phyloP scores from a whole-genome alignment of 2,113 vertebrate species.

The Nannospalax galili region DNA sequence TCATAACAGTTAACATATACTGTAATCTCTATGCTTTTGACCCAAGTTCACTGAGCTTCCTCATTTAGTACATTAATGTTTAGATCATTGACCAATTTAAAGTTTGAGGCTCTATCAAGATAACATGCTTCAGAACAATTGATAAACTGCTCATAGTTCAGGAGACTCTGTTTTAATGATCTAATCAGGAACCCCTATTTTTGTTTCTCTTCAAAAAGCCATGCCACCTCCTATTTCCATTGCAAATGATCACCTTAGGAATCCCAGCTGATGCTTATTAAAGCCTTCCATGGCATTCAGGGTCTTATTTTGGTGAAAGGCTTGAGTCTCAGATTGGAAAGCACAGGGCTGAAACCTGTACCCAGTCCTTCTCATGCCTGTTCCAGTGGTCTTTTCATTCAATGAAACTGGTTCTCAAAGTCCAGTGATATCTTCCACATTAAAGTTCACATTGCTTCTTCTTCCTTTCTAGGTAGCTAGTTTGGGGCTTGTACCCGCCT shows the following conservation, averaged over 20 bases:
- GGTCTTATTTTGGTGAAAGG: not conserved
- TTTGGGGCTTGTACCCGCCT: not conserved
- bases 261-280: not conserved
- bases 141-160: not conserved
- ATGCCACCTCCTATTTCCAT: not conserved
- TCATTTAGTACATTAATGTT: not conserved
- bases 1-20: not conserved
- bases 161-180: conserved; percentile 1
- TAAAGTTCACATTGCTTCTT: not conserved
- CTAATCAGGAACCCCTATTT: not conserved
- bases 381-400: no score
- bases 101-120: not conserved
- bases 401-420: not conserved
- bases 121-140: not conserved
- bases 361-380: not conserved
- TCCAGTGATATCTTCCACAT: not conserved
- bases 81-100: not conserved
- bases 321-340: not conserved
- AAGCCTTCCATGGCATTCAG: not conserved
- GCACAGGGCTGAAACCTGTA: not conserved
- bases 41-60: not conserved
- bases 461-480: not conserved
- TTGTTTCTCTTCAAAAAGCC: not conserved
- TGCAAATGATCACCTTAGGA: no score
- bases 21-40: not conserved